Evolutionary conservation across 2,888 invertebrate genomes (phyloP), one percentile per base, ranked within the genome.

Genomic region (Drymonia ruficornis): DNA sequence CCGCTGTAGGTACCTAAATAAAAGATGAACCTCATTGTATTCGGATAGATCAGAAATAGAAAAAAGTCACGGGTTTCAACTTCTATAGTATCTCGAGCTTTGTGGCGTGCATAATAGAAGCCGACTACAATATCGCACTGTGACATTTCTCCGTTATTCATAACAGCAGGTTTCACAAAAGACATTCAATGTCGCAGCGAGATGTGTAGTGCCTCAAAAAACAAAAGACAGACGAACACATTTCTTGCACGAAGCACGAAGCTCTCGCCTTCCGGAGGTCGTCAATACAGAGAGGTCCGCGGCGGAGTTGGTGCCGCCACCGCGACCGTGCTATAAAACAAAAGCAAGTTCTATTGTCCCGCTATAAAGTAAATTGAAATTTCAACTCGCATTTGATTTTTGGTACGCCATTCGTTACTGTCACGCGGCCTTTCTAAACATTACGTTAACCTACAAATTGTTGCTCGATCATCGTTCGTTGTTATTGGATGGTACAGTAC

Each of bases 401-500:
- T 46, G 9, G 46, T 28, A 29, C 23, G 23, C 28, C 28, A 28
- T 45, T 45, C n/a, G 28, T 28, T 23, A 28, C 28, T 19, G n/a
- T 28, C 13, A 8, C 11, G 13, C 23, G 13, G 45, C 23, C 23
- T 45, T 45, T 45, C 23, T 44, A 44, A 23, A 31, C 31, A 12
- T 11, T 31, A 31, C 12, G 23, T 45, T 15, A 45, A 52, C 52
- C 48, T 53, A 65, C 48, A 61, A 58, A 65, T 57, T 56, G 61
- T 61, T 55, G 68, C 65, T 65, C 50, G 69, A 61, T 75, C 70
- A 72, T 71, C 50, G 34, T 65, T 55, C 51, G 74, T 43, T 36
- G 77, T 78, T 76, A 78, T 78, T 76, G 0, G 63, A 65, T 67
- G 66, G 63, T 53, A 52, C 67, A 68, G 68, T 73, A 77, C 74